Evolutionary conservation across 1,140 invertebrate species (phyloP).

Genomic region (Eurosta solidaginis): DNA sequence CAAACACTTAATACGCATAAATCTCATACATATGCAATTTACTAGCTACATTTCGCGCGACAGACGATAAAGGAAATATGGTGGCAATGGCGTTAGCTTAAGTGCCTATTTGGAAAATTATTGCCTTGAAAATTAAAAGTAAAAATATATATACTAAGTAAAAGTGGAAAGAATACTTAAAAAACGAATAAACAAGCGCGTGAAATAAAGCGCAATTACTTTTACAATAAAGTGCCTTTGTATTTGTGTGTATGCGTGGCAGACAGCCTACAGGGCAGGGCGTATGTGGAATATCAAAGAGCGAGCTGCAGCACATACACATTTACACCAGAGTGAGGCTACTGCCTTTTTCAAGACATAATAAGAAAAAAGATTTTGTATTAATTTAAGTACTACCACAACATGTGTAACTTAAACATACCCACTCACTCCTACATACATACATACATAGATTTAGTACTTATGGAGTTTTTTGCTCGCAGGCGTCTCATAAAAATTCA

Average conservation of each 20-base stretch:
- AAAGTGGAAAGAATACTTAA: not conserved
- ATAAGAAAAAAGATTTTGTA: not conserved
- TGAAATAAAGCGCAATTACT: not conserved
- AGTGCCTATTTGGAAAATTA: conserved; percentile 26
- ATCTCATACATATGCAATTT: conserved; percentile 57
- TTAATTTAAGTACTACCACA: conserved; percentile 26
- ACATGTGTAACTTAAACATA: not conserved
- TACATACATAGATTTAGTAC: not conserved
- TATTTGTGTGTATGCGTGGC: not conserved
- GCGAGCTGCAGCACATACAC: not conserved
- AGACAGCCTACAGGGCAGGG: not conserved
- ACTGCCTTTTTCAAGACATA: not conserved
- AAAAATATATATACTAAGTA: not conserved
- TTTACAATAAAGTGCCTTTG: not conserved
- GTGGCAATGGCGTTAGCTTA: not conserved
- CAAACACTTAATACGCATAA: conserved; percentile 44
- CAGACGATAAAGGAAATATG: not conserved
- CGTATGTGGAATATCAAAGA: not conserved
- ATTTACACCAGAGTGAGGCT: not conserved
- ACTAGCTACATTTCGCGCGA: conserved; percentile 29
- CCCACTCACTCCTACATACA: not conserved
- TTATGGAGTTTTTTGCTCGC: not conserved
- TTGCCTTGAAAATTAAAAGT: conserved; percentile 16
- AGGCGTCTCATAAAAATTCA: conserved; percentile 19
- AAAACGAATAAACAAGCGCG: not conserved